Evolutionary conservation across 2,797 vertebrate genomes (phyloP), one percentile per base, ranked within the genome.

Genomic region (Enteromius radiatus): DNA sequence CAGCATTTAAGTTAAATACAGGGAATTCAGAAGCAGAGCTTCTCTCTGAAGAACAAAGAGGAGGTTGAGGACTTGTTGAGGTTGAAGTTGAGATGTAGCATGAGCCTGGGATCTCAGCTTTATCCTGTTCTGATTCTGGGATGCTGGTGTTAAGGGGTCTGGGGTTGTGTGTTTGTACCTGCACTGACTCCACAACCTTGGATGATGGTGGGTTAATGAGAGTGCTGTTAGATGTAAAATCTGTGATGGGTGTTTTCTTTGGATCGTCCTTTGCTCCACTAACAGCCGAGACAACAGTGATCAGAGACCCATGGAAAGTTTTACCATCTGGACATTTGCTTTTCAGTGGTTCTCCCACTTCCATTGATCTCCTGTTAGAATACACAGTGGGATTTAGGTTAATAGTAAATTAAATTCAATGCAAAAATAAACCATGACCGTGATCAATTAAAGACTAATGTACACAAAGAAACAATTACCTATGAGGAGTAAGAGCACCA

Each of bases 51-150:
- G 90, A 90, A 75, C 90, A 90, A 47, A 86, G 61, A 4, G 89
- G 87, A 70, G 89, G 88, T 85, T 89, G 91, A 89, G 90, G 93
- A 73, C 84, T 92, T 70, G 88, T 92, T 69, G 85, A 92, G 84
- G 15, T 89, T 17, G 70, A 88, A 82, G 65, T 88, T 43, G 79
- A 89, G 80, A 76, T 90, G 82, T 12, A 77, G 2, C 80, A 85
- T 9, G 79, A 78, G 84, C 61, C 88, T 15, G 85, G 68, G 54
- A 78, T n/a, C 7, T 33, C 84, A 36, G 47, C 86, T 69, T 84
- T 83, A 80, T 82, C 26, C 19, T 78, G 67, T n/a, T 91, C 82
- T 21, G 36, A 83, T 49, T 77, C 75, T 71, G 45, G 41, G 21
- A 59, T n/a, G 59, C 59, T 70, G 45, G 90, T 82, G 3, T 59